Conservation (phyloP, 2,797 vertebrate species). For the Coracias cyanogaster region DNA sequence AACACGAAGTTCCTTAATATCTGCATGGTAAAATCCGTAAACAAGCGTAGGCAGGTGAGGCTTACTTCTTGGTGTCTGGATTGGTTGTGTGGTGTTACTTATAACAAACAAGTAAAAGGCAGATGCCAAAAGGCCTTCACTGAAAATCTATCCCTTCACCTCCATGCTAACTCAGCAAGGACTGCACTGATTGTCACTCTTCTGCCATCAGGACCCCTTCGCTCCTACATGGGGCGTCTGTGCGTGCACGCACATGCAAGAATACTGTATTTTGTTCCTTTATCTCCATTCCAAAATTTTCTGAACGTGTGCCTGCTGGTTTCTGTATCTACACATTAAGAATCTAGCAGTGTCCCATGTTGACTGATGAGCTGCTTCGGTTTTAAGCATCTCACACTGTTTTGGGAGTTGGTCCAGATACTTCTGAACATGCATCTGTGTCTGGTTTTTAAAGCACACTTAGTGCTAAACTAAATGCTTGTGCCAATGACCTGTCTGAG, state of each 20-base stretch:
- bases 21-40: neutral
- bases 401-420: neutral
- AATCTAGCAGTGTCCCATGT: neutral
- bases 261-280: neutral
- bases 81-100: neutral
- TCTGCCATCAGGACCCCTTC: neutral
- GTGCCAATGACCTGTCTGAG: neutral
- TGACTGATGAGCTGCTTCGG: neutral
- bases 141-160: neutral
- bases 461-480: neutral
- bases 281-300: neutral
- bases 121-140: neutral
- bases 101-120: neutral
- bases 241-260: neutral
- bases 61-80: neutral
- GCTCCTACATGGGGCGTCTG: neutral
- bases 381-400: neutral
- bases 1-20: neutral
- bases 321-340: neutral
- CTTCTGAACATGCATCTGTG: neutral
- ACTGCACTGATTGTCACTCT: neutral
- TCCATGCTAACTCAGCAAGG: neutral
- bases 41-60: neutral
- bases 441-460: neutral
- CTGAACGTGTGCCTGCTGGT: fast-evolving